Percentiles rank a stretch among this genome's conserved stretches.
These are phyloP conservation scores for Tyria jacobaeae DNA, from an alignment of 2,888 invertebrate species.

Conservation along the genomic window DNA sequence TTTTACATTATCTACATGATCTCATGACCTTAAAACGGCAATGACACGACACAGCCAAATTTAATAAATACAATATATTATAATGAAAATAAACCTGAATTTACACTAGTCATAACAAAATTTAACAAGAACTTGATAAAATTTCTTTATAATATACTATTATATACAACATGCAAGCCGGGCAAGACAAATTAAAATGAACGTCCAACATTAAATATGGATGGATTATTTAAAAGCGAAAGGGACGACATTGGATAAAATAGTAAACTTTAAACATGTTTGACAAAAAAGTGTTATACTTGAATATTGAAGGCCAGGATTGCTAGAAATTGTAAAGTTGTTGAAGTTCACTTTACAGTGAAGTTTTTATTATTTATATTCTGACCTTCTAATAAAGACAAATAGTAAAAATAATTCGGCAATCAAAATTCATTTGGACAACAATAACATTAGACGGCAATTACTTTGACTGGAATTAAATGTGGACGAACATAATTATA, in stretches of 20 bases:
- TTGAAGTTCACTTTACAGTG: constrained; percentile 41
- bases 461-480: constrained; percentile 79
- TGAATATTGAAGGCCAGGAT: constrained; percentile 60
- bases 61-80: constrained; percentile 53
- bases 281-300: constrained; percentile 61
- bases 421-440: constrained; percentile 74
- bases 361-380: constrained; percentile 38
- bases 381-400: constrained; percentile 58
- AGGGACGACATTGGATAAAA: constrained; percentile 73
- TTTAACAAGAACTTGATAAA: constrained; percentile 81
- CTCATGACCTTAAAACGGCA: constrained; percentile 59
- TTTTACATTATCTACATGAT: constrained; percentile 65
- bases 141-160: constrained; percentile 69
- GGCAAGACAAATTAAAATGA: constrained; percentile 81
- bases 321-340: constrained; percentile 69
- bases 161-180: constrained; percentile 82
- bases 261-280: constrained; percentile 44
- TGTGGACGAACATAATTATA: constrained; percentile 84
- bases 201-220: constrained; percentile 79
- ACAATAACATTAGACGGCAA: constrained; percentile 80
- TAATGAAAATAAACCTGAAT: constrained; percentile 62
- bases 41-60: constrained; percentile 61
- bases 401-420: constrained; percentile 63
- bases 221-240: constrained; percentile 79
- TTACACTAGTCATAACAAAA: constrained; percentile 81